Conservation (phyloP, 2,797 vertebrate genomes). For the Eptatretus atami region DNA sequence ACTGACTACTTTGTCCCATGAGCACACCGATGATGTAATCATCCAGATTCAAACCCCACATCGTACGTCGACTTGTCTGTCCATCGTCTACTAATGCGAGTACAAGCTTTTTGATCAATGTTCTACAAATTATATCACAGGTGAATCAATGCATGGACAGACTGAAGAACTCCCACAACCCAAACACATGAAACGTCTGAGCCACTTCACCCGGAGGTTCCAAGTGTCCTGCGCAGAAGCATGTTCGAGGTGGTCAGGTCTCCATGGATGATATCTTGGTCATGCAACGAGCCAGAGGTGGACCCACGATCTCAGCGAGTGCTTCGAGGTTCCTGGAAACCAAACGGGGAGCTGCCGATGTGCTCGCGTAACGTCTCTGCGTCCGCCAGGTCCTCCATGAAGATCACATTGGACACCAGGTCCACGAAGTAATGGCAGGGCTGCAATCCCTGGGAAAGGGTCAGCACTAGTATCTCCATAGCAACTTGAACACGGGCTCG, state of each 20-base stretch:
- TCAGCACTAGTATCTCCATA: constrained; percentile 4
- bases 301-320: constrained; percentile 26
- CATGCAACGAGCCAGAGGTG: constrained; percentile 45
- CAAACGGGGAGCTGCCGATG: constrained; percentile 17
- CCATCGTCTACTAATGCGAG: no score
- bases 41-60: no score
- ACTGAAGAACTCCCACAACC: no score
- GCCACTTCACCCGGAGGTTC: no score
- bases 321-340: no score
- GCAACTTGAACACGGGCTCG: neutral
- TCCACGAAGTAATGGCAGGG: constrained; percentile 54
- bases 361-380: constrained; percentile 39
- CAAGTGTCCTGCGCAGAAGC: constrained; percentile 20
- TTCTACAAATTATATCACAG: no score
- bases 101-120: no score
- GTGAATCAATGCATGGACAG: no score
- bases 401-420: constrained; percentile 39
- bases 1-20: no score
- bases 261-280: constrained; percentile 58
- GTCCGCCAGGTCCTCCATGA: constrained; percentile 43
- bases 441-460: constrained; percentile 27
- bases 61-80: no score
- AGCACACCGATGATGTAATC: no score
- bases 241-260: constrained; percentile 86
- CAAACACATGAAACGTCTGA: no score